Conservation (phyloP, 1,140 invertebrate genomes). For the Hydropsyche tenuis region DNA sequence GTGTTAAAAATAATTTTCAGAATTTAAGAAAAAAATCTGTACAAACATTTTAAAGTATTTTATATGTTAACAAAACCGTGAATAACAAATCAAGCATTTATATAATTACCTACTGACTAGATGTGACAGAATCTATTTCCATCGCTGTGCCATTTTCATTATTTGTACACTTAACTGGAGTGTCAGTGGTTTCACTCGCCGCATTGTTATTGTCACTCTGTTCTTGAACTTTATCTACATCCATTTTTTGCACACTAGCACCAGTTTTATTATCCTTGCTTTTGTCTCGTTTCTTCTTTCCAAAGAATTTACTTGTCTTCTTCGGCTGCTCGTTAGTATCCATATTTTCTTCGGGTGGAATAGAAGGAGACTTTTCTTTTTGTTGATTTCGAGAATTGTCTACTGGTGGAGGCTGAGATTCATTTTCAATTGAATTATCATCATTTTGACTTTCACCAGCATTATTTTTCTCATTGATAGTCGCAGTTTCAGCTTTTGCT, state of each 20-base stretch:
- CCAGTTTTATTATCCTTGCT: conserved; percentile 59
- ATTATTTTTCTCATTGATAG: not conserved
- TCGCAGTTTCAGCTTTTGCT: conserved; percentile 67
- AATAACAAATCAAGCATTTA: conserved; percentile 11
- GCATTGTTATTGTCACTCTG: conserved; percentile 44
- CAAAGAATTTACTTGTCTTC: conserved; percentile 54
- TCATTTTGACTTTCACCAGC: conserved; percentile 53
- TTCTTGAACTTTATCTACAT: conserved; percentile 51
- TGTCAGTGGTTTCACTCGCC: conserved; percentile 52
- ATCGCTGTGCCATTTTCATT: conserved; percentile 39
- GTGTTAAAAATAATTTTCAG: not conserved
- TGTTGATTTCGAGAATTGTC: no score
- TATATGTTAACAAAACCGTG: conserved; percentile 11
- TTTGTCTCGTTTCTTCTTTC: conserved; percentile 58
- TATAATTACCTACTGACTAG: conserved; percentile 21
- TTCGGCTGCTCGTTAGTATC: conserved; percentile 50
- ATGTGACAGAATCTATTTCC: conserved; percentile 37
- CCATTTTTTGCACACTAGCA: conserved; percentile 49
- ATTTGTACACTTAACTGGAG: conserved; percentile 58
- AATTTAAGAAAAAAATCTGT: not conserved
- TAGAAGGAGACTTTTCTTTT: not conserved
- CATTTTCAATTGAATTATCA: conserved; percentile 37
- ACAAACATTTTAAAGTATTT: conserved; percentile 15
- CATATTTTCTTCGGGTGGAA: not conserved
- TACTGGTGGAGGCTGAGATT: conserved; percentile 40